Evolutionary conservation across 1,140 invertebrate genomes (phyloP).

Genomic region (Polypedilum vanderplanki): DNA sequence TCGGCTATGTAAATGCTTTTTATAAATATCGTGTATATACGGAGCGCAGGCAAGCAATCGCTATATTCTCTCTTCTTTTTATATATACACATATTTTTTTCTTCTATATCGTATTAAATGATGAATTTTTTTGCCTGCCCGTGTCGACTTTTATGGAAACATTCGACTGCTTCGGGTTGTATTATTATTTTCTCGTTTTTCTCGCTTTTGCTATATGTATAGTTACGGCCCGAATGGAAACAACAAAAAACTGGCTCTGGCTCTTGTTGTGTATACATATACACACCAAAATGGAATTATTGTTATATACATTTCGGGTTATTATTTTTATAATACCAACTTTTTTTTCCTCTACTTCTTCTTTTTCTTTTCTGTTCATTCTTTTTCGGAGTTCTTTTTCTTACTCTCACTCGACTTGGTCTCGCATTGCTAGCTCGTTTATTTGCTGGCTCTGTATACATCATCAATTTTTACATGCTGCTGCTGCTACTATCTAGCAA

Average conservation of each 20-base stretch:
- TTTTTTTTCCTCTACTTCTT: conserved; percentile 20
- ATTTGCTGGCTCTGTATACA: neutral
- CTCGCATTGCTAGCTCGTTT: neutral
- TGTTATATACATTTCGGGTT: conserved; percentile 27
- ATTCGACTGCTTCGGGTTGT: conserved; percentile 19
- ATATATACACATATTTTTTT: conserved; percentile 23
- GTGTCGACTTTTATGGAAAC: conserved; percentile 25
- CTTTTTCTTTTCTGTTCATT: neutral
- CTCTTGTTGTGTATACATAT: conserved; percentile 25
- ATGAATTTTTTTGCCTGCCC: conserved; percentile 26
- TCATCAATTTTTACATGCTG: neutral
- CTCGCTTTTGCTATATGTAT: conserved; percentile 21
- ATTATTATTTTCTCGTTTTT: conserved; percentile 27
- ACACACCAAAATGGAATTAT: conserved; percentile 19
- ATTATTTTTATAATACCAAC: conserved; percentile 28
- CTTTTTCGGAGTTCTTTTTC: conserved; percentile 23
- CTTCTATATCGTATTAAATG: conserved; percentile 28
- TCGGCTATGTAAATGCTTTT: conserved; percentile 24
- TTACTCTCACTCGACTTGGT: conserved; percentile 17
- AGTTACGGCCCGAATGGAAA: neutral
- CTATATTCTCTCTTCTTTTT: conserved; percentile 28
- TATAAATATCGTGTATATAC: conserved; percentile 28
- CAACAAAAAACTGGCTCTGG: conserved; percentile 22
- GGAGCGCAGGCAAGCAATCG: conserved; percentile 14
- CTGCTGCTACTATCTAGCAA: neutral